Evolutionary conservation across 2,888 invertebrate species (phyloP), one percentile per base, ranked within the genome.

Genomic region (Hipparchia semele): DNA sequence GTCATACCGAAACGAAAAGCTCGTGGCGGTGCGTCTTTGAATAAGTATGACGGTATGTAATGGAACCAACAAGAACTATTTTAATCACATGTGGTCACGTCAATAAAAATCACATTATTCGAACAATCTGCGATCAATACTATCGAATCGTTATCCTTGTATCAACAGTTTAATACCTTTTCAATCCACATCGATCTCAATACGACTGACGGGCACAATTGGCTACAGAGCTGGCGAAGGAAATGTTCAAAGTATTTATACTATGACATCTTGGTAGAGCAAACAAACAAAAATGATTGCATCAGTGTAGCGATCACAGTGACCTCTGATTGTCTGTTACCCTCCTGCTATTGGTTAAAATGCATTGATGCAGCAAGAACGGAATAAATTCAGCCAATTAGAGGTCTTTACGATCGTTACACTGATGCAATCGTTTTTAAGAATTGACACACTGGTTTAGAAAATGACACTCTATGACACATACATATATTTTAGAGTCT

Each of bases 151-250:
- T 77, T 79, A 78, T 78, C 77, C 61, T 13, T 62, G 80, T 83
- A 82, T 88, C 86, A 83, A 80, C 85, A 82, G 83, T 79, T 84
- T 84, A 83, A 87, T 88, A 87, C 86, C 87, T 86, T 81, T 78
- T 86, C 85, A 86, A 86, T 87, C 86, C 79, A 73, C 68, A 67
- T 71, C 65, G 73, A 79, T 79, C 77, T 79, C 80, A 77, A 82
- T 82, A 73, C 79, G 83, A 82, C 80, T 82, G 87, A 84, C 84
- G 81, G 80, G 79, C 73, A 81, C 86, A 86, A 90, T 89, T 53
- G 65, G 12, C 53, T 2, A 6, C 6, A 33, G 65, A 65, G 65
- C 65, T 12, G 33, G 65, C 53, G 33, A 51, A 4, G 6, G 13
- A 51, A 13, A 12, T 33, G 23, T 9, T 64, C 8, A 51, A 9